Base-by-base conservation (phyloP, 2,113 vertebrate genomes). In the Lonchura striata region DNA sequence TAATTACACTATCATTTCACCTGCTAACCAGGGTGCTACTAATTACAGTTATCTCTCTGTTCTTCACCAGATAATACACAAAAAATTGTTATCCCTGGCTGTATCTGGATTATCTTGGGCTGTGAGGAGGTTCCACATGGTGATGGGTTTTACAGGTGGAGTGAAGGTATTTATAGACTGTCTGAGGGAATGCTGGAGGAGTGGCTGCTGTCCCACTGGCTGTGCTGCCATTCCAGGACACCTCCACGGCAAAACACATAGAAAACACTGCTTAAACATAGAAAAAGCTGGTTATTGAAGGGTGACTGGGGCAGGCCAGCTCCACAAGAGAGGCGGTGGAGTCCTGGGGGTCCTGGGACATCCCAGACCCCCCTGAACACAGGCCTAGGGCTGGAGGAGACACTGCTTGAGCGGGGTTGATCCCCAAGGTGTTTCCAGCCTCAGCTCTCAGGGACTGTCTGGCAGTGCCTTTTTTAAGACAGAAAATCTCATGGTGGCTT, bases 1-100 rank as follows among this genome's bases (percentile, higher is more conserved):
- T 93, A 93, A 81, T 92, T 92, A 37, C n/a, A 31, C 37, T 52
- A 44, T 77, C 37, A 19, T 82, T 93, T 86, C 86, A 84, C 74
- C 86, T 93, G 68, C 68, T 88, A 76, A 70, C 60, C 39, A 47
- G 80, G 30, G n/a, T 81, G 66, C 78, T 89, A 1, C 56, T 95
- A 86, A 95, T 94, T 95, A 53, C 54, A 68, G 60, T 57, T 77
- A 72, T 81, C 86, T 94, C 30, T 3, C 76, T 86, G 72, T 57
- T 96, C 57, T 71, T 59, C 57, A 33, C 44, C 22, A 8, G 9
- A 18, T 78, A 71, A 63, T 10, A 7, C 15, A 31, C 35, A 71
- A n/a, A 79, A 86, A 63, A 11, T 5, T 69, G 41, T 61, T 22
- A 60, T 75, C 46, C 24, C 44, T 46, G 56, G 25, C 35, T 35